Conservation (phyloP, 2,113 vertebrate species). For the Salvator merianae region DNA sequence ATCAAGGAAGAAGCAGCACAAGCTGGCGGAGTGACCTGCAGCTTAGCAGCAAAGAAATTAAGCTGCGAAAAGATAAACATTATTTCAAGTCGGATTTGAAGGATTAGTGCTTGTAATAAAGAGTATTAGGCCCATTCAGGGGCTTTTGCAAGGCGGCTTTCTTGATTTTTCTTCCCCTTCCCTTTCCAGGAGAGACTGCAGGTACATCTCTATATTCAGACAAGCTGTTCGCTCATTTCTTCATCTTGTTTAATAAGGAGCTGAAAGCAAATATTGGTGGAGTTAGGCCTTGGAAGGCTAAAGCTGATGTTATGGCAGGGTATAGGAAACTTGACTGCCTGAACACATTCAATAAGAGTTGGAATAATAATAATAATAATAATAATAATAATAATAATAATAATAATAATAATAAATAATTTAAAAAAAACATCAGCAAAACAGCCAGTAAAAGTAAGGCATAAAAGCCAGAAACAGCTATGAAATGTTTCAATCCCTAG, state of each 20-base stretch:
- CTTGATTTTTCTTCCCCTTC: conserved; percentile 2
- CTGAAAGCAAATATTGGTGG: background rate
- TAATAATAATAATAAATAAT: too few species aligned
- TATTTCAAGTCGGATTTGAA: conserved; percentile 83
- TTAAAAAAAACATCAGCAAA: background rate
- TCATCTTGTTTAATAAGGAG: background rate
- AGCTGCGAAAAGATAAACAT: conserved; percentile 82
- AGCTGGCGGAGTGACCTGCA: conserved; percentile 68
- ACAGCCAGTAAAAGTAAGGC: too few species aligned
- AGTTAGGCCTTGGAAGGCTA: background rate
- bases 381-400: too few species aligned
- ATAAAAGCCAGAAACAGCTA: background rate
- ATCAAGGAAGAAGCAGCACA: conserved; percentile 21
- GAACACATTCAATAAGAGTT: too few species aligned
- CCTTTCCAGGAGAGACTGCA: conserved; percentile 29
- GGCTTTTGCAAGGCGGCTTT: conserved; percentile 70
- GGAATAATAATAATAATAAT: too few species aligned
- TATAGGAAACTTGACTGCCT: background rate
- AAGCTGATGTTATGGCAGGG: too few species aligned
- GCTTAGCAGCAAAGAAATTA: conserved; percentile 77
- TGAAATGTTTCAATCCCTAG: background rate
- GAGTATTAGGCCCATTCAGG: conserved; percentile 76
- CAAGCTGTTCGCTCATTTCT: background rate
- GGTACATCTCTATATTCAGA: background rate
- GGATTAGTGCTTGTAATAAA: conserved; percentile 88